These are phyloP conservation scores for Orientallactaga sibirica DNA, from an alignment of 2,797 vertebrate species.

Conservation along the genomic window DNA sequence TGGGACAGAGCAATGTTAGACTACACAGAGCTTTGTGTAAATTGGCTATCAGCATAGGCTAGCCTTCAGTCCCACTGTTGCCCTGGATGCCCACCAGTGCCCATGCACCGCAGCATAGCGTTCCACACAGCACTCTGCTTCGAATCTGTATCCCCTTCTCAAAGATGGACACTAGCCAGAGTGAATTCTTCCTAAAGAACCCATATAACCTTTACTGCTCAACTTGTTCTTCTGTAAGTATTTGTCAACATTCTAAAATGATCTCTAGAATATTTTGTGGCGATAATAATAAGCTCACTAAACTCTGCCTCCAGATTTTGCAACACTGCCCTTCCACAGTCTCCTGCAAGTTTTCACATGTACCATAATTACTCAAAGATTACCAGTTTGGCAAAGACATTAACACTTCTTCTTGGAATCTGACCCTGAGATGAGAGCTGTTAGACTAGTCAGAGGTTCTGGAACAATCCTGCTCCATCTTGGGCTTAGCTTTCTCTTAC, in stretches of 20 bases:
- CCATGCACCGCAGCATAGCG: not conserved
- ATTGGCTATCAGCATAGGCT: not conserved
- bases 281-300: conserved; percentile 2
- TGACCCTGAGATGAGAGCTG: conserved; percentile 29
- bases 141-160: not conserved
- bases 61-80: not conserved
- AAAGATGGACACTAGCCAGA: not conserved
- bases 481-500: not conserved
- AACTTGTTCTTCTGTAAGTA: conserved; percentile 5
- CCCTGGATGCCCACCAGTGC: not conserved
- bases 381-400: not conserved
- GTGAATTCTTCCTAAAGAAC: conserved; percentile 8
- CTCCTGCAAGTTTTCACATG: conserved; percentile 17
- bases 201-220: not conserved
- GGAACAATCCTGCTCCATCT: not conserved
- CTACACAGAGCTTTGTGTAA: not conserved
- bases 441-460: conserved; percentile 4
- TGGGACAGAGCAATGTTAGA: not conserved
- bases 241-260: not conserved
- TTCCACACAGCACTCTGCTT: not conserved
- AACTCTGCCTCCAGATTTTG: conserved; percentile 38
- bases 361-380: conserved; percentile 43
- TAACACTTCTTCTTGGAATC: conserved; percentile 43
- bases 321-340: not conserved
- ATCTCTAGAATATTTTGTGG: not conserved